phyloP scores from a whole-genome alignment of 2,797 vertebrate species.

The Hafferia zeledoni region DNA sequence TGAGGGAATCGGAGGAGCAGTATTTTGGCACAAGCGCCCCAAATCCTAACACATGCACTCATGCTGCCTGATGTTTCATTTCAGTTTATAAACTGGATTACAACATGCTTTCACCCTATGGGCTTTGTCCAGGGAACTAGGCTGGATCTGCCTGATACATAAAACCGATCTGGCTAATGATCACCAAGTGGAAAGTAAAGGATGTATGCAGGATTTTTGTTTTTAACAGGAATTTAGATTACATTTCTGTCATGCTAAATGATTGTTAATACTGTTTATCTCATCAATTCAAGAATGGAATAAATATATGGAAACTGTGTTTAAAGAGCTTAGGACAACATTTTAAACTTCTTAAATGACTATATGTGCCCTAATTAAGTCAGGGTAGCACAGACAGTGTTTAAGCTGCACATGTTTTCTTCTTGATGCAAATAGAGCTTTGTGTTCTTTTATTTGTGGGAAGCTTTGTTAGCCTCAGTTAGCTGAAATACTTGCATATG shows the following conservation, averaged over 20 bases:
- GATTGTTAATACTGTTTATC: neutral
- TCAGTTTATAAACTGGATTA: constrained; percentile 53
- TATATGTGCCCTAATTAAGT: neutral
- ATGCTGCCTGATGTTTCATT: neutral
- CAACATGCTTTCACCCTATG: constrained; percentile 4
- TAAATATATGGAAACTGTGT: neutral
- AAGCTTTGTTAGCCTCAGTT: constrained; percentile 48
- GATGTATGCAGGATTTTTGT: neutral
- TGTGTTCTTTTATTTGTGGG: constrained; percentile 42
- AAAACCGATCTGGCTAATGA: neutral
- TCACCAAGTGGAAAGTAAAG: neutral
- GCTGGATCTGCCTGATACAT: neutral
- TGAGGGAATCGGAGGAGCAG: neutral
- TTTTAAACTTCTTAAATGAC: neutral
- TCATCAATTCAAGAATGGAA: neutral
- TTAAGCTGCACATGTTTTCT: constrained; percentile 17
- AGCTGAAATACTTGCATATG: constrained; percentile 56
- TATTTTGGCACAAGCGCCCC: neutral
- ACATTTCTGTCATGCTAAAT: neutral
- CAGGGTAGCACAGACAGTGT: neutral
- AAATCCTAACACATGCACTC: neutral
- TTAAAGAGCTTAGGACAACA: neutral
- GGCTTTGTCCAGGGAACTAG: constrained; percentile 30
- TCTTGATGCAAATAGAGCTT: constrained; percentile 41
- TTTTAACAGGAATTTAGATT: neutral